These are phyloP conservation scores for Lycocerus yunnanus DNA, from an alignment of 2,888 invertebrate genomes.

Conservation along the genomic window DNA sequence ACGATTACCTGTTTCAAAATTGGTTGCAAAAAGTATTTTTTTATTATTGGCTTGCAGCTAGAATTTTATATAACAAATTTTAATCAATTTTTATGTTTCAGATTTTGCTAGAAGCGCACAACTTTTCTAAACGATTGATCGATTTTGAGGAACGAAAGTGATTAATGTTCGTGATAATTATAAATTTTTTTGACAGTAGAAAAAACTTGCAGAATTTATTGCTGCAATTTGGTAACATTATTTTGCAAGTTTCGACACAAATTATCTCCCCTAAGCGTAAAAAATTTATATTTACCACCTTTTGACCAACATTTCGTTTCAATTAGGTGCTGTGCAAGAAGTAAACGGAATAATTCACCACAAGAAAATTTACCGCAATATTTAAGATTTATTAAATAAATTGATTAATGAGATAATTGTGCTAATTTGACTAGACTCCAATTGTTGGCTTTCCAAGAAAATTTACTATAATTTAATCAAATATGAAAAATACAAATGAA, in stretches of 20 bases:
- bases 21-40: constrained; percentile 26
- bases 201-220: constrained; percentile 15
- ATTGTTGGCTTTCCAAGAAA: neutral
- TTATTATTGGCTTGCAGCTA: constrained; percentile 16
- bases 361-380: neutral
- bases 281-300: constrained; percentile 17
- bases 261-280: constrained; percentile 34
- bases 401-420: neutral
- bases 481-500: neutral
- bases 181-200: neutral
- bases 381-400: neutral
- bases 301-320: constrained; percentile 12
- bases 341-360: neutral
- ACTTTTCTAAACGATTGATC: neutral
- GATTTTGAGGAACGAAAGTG: neutral
- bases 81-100: neutral
- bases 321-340: neutral
- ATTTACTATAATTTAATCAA: neutral
- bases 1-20: constrained; percentile 32
- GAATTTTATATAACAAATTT: constrained; percentile 5
- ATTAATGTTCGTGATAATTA: neutral
- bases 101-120: neutral
- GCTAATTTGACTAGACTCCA: neutral
- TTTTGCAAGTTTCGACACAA: constrained; percentile 34
- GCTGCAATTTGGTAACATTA: constrained; percentile 34